These are phyloP conservation scores for Drosophila lowei DNA, from an alignment of 1,140 invertebrate genomes.

Conservation along the genomic window DNA sequence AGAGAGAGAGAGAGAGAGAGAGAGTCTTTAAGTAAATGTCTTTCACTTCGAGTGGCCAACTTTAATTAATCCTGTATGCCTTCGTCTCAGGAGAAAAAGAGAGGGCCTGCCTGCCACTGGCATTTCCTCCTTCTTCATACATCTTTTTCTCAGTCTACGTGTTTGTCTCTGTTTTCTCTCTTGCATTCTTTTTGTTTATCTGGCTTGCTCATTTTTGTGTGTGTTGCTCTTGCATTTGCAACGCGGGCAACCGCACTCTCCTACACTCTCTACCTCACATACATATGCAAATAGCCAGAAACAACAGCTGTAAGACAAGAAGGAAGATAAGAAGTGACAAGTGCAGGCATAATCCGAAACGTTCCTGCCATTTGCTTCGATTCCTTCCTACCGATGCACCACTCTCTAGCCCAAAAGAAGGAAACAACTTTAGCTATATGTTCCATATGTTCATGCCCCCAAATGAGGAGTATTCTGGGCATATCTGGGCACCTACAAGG, in stretches of 20 bases:
- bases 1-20: too few relatives aligned
- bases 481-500: too few relatives aligned
- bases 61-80: too few relatives aligned
- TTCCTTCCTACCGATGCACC: background rate
- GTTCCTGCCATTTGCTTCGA: constrained; percentile 17
- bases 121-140: constrained; percentile 32
- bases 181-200: constrained; percentile 62
- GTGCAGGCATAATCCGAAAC: constrained; percentile 59
- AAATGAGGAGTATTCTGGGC: too few relatives aligned
- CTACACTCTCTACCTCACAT: background rate
- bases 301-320: constrained; percentile 11
- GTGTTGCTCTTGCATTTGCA: constrained; percentile 62
- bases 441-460: constrained; percentile 29
- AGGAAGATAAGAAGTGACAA: constrained; percentile 71
- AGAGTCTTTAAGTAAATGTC: too few relatives aligned
- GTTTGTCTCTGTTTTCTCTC: background rate
- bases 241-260: constrained; percentile 64
- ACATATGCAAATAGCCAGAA: constrained; percentile 42
- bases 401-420: constrained; percentile 6
- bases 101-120: constrained; percentile 48
- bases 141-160: constrained; percentile 28
- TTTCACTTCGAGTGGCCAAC: too few relatives aligned
- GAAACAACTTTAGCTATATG: constrained; percentile 62
- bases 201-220: constrained; percentile 45
- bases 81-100: background rate